These are phyloP conservation scores for Squalus acanthias DNA, from an alignment of 2,797 vertebrate genomes.

Conservation along the genomic window DNA sequence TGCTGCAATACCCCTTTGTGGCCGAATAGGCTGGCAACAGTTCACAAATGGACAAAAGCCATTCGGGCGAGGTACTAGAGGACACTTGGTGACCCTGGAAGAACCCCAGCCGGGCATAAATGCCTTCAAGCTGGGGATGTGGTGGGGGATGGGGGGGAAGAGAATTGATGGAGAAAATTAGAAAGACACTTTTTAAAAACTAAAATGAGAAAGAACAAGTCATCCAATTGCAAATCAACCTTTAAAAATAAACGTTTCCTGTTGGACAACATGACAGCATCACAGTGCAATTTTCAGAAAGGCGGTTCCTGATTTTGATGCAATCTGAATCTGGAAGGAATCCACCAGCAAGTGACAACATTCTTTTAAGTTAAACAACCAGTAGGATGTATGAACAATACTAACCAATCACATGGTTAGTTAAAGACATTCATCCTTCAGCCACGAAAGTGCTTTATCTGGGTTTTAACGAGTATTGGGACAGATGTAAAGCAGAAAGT, in stretches of 20 bases:
- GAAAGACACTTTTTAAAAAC: neutral
- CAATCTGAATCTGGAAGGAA: neutral
- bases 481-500: constrained; percentile 23
- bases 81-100: neutral
- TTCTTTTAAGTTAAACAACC: neutral
- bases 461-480: neutral
- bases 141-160: neutral
- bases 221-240: neutral
- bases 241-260: neutral
- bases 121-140: too few species aligned
- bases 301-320: neutral
- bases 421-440: constrained; percentile 31
- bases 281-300: neutral
- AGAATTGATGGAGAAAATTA: neutral
- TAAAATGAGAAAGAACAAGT: neutral
- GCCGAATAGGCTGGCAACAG: neutral
- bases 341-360: neutral
- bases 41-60: neutral
- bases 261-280: neutral
- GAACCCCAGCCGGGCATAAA: neutral
- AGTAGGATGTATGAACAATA: neutral
- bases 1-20: neutral
- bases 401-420: constrained; percentile 7
- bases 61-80: neutral
- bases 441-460: neutral